Evolutionary conservation across 2,888 invertebrate species (phyloP), one percentile per base, ranked within the genome.

Genomic region (Onthophagus sagittarius): DNA sequence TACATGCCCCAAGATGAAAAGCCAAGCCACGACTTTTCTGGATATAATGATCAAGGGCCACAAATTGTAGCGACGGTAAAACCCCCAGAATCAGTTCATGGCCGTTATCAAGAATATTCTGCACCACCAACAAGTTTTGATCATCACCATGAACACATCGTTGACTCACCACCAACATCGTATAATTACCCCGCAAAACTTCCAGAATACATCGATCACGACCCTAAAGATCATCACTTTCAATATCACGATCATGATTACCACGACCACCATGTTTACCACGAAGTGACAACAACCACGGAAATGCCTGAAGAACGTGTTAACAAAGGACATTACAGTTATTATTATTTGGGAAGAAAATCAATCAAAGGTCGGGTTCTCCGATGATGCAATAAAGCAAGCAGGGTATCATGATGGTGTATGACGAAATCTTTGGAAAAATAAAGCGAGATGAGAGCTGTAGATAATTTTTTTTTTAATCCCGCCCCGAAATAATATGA

Each of bases 311-410:
- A 86, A 80, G 88, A 89, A 78, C 86, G 90, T 82, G 89, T 89
- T 6, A 90, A 88, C 80, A 87, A 87, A 78, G 87, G 86, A 82
- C 85, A 85, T 73, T 92, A 91, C 86, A 92, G 92, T 81, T 93
- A 93, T 82, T 93, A 93, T 80, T 92, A 91, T 80, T 87, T 93
- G 75, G 93, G 93, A 1, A 89, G 91, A 78, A 93, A 93, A 80
- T n/a, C n/a, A n/a, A n/a, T n/a, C n/a, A n/a, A n/a, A n/a, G n/a
- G n/a, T n/a, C n/a, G n/a, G n/a, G n/a, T n/a, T n/a, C n/a, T n/a
- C n/a, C n/a, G n/a, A n/a, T n/a, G n/a, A n/a, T n/a, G n/a, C n/a
- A n/a, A n/a, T n/a, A n/a, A n/a, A n/a, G n/a, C n/a, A n/a, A n/a
- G n/a, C n/a, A n/a, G n/a, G n/a, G n/a, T n/a, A n/a, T n/a, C n/a